Evolutionary conservation across 2,113 vertebrate species (phyloP), one percentile per base, ranked within the genome.

Genomic region (Pteruthius melanotis): DNA sequence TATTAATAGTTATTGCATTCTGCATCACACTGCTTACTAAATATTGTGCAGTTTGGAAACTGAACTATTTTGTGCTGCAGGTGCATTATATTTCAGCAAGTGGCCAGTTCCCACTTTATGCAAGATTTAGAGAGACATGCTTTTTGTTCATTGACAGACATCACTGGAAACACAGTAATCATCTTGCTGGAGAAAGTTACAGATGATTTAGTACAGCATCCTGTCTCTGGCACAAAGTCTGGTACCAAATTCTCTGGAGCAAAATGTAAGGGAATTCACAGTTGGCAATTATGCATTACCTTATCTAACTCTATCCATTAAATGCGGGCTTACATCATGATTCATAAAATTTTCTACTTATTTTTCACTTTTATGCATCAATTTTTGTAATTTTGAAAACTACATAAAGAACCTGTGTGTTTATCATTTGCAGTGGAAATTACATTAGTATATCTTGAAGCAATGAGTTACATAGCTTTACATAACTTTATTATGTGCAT

Each of bases 1-100:
- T 96, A 96, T 97, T 97, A 96, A 97, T 94, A 96, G 93, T 89
- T 97, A 90, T 94, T 95, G 83, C 91, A 86, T 92, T 96, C 80
- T 80, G 90, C 93, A 95, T 93, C 91, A 90, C 64, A 69, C 40
- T 75, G 80, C 84, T 96, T 96, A 72, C 94, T 95, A 97, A 97
- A 92, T 90, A 90, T 59, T 85, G 90, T 87, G 65, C 65, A 24
- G 53, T 66, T 90, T 91, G 54, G 76, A 90, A 60, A 80, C n/a
- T 7, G 81, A 84, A 28, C 40, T 24, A 22, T 69, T 89, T 78
- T 90, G 40, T 45, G 76, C 77, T n/a, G 31, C 49, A 79, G 54
- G 44, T 83, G 87, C 50, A 54, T 9, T 31, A 42, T 74, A 92
- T 35, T 93, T 88, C 8, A 74, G 35, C 39, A 52, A 59, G 20